Evolutionary conservation across 2,113 vertebrate genomes (phyloP), one percentile per base, ranked within the genome.

Genomic region (Larimichthys crocea): DNA sequence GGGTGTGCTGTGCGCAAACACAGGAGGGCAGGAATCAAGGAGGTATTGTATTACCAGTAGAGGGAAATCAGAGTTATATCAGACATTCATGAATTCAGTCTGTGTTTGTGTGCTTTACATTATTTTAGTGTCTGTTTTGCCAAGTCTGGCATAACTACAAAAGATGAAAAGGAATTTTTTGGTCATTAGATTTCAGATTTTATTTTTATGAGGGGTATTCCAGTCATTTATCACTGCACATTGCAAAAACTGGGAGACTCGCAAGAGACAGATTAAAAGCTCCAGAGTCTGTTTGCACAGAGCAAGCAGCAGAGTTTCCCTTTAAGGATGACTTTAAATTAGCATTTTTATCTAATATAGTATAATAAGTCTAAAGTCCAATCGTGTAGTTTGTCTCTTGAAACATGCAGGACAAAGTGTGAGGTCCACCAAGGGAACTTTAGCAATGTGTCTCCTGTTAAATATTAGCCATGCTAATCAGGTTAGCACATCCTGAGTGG

Each of bases 81-180:
- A 40, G 52, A 46, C 17, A 16, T 55, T 71, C 29, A 65, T 74
- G 63, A 71, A 80, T 77, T 71, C 52, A 61, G 9, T 85, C 20
- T 59, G 3, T 67, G 20, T 53, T 74, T 62, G 57, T n/a, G 10
- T 44, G 17, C 50, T 40, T 69, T 17, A 1, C 4, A 2, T 53
- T 10, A 61, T 29, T 48, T 57, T 57, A 1, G 5, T 53, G 15
- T 63, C 8, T 24, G n/a, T 48, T 17, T 71, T 0, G 35, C 35
- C 35, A 15, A 40, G 17, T 35, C 48, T 0, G 16, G 16, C 7
- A 24, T 8, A 15, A 16, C 10, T 10, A 35, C 1, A 35, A 22
- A 24, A 20, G 20, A 74, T 72, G 26, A 64, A 40, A 60, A 22
- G n/a, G 10, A 59, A 1, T 15, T 50, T 22, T 67, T 44, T 53